These are phyloP conservation scores for Ichneumoninae sp. DNA, from an alignment of 2,888 invertebrate genomes.

Conservation along the genomic window DNA sequence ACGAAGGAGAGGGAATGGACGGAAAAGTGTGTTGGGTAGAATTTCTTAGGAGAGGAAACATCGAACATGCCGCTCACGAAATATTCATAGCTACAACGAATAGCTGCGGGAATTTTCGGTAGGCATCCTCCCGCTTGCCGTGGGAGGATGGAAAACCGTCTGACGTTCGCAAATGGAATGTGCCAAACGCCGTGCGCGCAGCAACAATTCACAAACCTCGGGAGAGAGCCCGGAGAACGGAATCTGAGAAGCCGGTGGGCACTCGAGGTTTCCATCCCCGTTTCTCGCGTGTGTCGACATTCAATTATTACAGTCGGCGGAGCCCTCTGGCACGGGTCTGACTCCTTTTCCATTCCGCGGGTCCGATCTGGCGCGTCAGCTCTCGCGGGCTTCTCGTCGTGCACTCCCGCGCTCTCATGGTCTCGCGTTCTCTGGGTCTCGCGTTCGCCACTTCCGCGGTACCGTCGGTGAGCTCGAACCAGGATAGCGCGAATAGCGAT, in stretches of 20 bases:
- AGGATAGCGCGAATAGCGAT: conserved; percentile 9
- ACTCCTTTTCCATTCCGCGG: conserved; percentile 26
- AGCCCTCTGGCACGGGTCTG: neutral
- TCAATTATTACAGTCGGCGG: conserved; percentile 24
- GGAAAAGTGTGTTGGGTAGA: neutral
- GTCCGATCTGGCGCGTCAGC: conserved; percentile 9
- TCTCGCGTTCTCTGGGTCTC: neutral
- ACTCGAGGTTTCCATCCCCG: neutral
- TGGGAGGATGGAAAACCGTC: conserved; percentile 13
- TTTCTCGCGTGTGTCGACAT: conserved; percentile 26
- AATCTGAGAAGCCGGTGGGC: conserved; percentile 4
- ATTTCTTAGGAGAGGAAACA: neutral
- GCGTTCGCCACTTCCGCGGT: conserved; percentile 28
- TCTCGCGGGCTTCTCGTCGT: conserved; percentile 1
- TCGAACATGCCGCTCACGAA: neutral
- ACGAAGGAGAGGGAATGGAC: no score
- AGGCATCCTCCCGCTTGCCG: neutral
- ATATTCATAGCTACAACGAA: neutral
- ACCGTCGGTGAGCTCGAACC: neutral
- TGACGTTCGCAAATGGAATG: conserved; percentile 24
- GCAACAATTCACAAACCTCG: conserved; percentile 8
- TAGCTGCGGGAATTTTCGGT: neutral
- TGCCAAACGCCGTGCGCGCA: conserved; percentile 12
- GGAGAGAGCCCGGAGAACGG: neutral
- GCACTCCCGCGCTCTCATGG: conserved; percentile 28